Evolutionary conservation across 2,888 invertebrate species (phyloP).

Genomic region (Camptogramma bilineatum): DNA sequence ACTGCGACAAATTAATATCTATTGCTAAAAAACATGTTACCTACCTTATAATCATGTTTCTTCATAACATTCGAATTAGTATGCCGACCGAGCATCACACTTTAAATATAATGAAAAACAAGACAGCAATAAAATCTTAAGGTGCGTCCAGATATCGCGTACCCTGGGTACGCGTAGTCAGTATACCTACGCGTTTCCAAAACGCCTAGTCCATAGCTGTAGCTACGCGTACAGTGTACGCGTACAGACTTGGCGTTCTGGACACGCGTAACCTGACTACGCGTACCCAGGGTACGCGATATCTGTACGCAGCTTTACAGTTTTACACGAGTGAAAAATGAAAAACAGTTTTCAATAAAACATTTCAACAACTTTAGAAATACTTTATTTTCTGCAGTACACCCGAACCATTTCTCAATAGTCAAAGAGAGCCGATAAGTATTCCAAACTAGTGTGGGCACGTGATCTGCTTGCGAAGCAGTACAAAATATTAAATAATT

Average conservation of each 20-base stretch:
- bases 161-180: no score
- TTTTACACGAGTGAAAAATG: constrained; percentile 2
- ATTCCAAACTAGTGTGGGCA: constrained; percentile 32
- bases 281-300: no score
- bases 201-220: no score
- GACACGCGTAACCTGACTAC: no score
- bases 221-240: no score
- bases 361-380: constrained; percentile 25
- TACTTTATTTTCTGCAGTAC: constrained; percentile 24
- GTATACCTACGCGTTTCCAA: no score
- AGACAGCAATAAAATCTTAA: constrained; percentile 2
- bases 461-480: constrained; percentile 26
- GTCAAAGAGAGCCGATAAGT: constrained; percentile 36
- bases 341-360: constrained; percentile 15
- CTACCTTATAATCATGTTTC: no score
- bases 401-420: constrained; percentile 30
- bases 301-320: no score
- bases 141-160: no score
- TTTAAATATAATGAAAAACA: constrained; percentile 7
- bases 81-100: neutral
- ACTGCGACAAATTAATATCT: no score
- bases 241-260: no score
- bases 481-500: constrained; percentile 32
- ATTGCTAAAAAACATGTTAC: neutral
- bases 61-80: neutral